Conservation (phyloP, 2,113 vertebrate genomes). For the Anser brachyrhynchus region DNA sequence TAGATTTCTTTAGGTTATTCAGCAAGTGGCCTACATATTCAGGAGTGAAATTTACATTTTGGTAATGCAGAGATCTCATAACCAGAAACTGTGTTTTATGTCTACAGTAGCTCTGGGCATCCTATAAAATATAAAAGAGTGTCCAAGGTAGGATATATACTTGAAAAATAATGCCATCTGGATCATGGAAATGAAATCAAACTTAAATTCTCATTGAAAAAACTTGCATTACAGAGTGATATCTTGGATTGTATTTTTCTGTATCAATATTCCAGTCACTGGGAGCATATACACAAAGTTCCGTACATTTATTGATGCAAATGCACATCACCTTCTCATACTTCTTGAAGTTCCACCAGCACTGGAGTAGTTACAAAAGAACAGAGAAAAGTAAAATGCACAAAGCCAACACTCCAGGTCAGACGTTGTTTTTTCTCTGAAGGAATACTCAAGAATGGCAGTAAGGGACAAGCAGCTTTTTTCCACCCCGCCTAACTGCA, state of each 20-base stretch:
- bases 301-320: background rate
- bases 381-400: background rate
- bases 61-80: conserved; percentile 50
- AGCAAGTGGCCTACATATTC: conserved; percentile 55
- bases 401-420: background rate
- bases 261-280: background rate
- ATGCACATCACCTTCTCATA: background rate
- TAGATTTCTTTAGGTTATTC: conserved; percentile 56
- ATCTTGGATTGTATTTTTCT: background rate
- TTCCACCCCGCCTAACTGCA: background rate
- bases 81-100: conserved; percentile 49
- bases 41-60: conserved; percentile 58
- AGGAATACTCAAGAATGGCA: background rate
- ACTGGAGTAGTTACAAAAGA: background rate
- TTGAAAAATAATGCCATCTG: background rate
- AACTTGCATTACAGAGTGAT: background rate
- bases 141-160: background rate
- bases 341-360: background rate
- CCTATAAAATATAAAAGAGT: conserved; percentile 17
- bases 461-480: background rate
- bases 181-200: background rate
- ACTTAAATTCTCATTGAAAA: background rate
- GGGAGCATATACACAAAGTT: background rate
- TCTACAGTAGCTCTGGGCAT: conserved; percentile 39
- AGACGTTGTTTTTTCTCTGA: background rate